These are phyloP conservation scores for Pocillopora verrucosa DNA, from an alignment of 64 coral and sea anemone genomes.

Conservation along the genomic window DNA sequence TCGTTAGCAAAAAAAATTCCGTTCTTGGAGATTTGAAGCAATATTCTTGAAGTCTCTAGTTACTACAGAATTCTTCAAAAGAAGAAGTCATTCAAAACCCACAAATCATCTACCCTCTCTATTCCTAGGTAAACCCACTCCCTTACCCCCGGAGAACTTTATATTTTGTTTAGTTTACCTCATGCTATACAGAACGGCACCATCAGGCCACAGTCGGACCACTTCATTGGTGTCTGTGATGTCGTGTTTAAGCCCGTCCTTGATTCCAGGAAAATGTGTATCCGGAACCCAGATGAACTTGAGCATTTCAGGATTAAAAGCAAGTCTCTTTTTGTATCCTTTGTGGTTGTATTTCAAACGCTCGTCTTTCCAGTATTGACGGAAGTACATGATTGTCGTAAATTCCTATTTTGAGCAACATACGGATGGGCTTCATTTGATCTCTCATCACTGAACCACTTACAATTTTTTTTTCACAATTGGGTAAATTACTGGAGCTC, in stretches of 20 bases:
- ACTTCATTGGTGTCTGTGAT: slow-evolving; percentile 86
- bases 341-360: slow-evolving; percentile 63
- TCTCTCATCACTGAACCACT: too few relatives aligned
- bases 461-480: too few relatives aligned
- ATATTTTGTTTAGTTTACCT: slow-evolving; percentile 24
- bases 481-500: too few relatives aligned
- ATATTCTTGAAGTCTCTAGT: background rate
- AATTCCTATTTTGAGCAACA: slow-evolving; percentile 58
- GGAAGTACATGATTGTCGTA: slow-evolving; percentile 92
- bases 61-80: too few relatives aligned
- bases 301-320: slow-evolving; percentile 89
- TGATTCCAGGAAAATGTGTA: slow-evolving; percentile 89
- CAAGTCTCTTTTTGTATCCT: slow-evolving; percentile 65
- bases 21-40: too few relatives aligned
- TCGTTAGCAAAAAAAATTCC: too few relatives aligned
- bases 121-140: too few relatives aligned
- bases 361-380: slow-evolving; percentile 89
- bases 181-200: slow-evolving; percentile 86
- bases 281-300: slow-evolving; percentile 90
- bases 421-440: background rate
- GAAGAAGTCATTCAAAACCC: too few relatives aligned
- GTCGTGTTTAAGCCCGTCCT: slow-evolving; percentile 72
- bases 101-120: too few relatives aligned
- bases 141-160: too few relatives aligned
- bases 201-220: slow-evolving; percentile 72